phyloP scores from a whole-genome alignment of 2,113 vertebrate species.

The Isurus oxyrinchus region DNA sequence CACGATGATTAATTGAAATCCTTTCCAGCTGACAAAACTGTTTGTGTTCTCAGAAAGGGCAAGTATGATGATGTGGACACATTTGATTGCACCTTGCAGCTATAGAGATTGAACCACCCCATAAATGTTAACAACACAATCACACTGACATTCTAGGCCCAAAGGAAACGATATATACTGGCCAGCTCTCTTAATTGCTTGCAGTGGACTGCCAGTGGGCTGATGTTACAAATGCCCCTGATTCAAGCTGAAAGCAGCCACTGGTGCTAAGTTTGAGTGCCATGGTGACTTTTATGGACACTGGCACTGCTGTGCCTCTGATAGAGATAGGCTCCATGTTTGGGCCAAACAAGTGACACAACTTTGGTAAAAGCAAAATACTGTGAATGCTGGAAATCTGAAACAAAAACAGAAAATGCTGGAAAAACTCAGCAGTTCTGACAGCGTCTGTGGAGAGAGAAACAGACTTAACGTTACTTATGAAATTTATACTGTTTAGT shows the following conservation, averaged over 20 bases:
- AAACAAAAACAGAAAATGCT: too few relatives aligned
- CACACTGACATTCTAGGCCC: neutral
- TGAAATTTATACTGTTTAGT: too few relatives aligned
- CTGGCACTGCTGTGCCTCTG: neutral
- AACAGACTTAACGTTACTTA: too few relatives aligned
- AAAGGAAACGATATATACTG: neutral
- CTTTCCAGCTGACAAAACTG: neutral
- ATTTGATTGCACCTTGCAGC: neutral
- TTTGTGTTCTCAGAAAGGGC: neutral
- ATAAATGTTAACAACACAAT: neutral
- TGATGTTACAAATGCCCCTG: neutral
- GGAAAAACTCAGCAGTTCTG: too few relatives aligned
- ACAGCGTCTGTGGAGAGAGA: too few relatives aligned
- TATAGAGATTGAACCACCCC: too few relatives aligned
- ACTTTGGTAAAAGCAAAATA: neutral
- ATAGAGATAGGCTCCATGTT: neutral
- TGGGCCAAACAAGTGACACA: neutral
- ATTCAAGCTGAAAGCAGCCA: neutral
- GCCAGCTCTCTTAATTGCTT: neutral
- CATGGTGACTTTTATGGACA: neutral
- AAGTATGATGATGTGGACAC: neutral
- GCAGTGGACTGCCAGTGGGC: neutral
- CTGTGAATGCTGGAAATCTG: too few relatives aligned
- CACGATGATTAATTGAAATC: neutral
- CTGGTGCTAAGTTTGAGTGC: neutral